A percentile compares a stretch with the other conserved stretches of the same genome.
Evolutionary conservation across 1,140 invertebrate species (phyloP).

Genomic region (Caenorhabditis latens): DNA sequence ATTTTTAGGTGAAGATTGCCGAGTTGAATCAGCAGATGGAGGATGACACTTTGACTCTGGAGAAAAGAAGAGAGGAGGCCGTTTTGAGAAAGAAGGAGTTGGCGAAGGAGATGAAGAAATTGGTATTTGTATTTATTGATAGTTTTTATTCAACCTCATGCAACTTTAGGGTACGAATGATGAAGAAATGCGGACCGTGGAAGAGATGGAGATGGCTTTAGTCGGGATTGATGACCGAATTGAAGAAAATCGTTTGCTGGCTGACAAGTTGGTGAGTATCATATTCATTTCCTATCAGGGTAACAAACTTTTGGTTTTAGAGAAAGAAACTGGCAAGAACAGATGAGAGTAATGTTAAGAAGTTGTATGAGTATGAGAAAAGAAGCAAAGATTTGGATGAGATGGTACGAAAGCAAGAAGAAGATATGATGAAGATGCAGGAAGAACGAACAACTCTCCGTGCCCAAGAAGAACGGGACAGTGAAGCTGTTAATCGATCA

Average conservation of each 20-base stretch:
- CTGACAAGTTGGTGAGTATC: constrained; percentile 13
- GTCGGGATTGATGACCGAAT: neutral
- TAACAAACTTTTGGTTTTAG: neutral
- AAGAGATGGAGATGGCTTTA: neutral
- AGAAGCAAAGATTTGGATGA: constrained; percentile 42
- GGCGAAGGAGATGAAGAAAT: neutral
- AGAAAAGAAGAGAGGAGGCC: neutral
- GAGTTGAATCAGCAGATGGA: constrained; percentile 30
- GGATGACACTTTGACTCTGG: constrained; percentile 1
- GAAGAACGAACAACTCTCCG: neutral
- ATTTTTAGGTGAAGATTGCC: neutral
- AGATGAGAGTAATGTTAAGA: neutral
- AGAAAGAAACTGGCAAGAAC: neutral
- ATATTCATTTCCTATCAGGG: neutral
- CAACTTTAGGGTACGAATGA: neutral
- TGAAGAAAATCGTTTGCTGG: neutral
- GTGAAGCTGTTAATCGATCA: constrained; percentile 4
- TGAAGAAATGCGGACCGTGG: neutral
- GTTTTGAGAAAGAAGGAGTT: neutral
- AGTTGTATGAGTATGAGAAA: neutral
- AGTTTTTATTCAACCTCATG: neutral
- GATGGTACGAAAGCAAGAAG: constrained; percentile 41
- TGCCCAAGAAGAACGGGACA: constrained; percentile 32
- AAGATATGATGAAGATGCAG: constrained; percentile 19
- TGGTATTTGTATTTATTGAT: neutral